Evolutionary conservation across 2,797 vertebrate species (phyloP), one percentile per base, ranked within the genome.

Genomic region (Paratrypauchen microcephalus): DNA sequence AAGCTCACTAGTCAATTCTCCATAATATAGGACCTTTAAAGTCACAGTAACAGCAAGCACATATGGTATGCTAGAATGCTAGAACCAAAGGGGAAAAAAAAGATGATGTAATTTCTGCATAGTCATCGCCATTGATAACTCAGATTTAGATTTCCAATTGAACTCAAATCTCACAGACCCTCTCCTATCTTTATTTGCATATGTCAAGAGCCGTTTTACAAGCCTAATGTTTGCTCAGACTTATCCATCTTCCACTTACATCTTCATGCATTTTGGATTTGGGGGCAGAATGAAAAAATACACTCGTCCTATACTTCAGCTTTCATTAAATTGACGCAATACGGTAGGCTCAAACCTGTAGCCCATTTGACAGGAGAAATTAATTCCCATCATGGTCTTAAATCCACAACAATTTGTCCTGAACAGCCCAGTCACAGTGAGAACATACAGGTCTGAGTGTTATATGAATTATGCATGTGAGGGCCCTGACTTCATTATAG

Each of bases 401-500:
- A 88, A 88, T 84, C 83, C 86, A 83, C 80, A 78, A 82, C 83
- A 87, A 87, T 89, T 91, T 90, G 82, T 90, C 82, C 86, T 79
- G 78, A 87, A 84, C 75, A 81, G 76, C 66, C 87, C 89, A 90
- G 80, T 88, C 84, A 88, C 80, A 59, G 66, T 23, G 9, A 82
- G 72, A 66, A 56, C 9, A 70, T 84, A 81, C 84, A 80, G 84
- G 83, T 80, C 83, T 78, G 83, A 89, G 85, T 78, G 81, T 83
- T 79, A 74, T 74, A 92, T 93, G 90, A 93, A 93, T 93, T 91
- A 92, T 91, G 86, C 86, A 92, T 92, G 86, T 88, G 78, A 74
- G 76, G 80, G 82, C 73, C 52, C 90, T 92, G 92, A 91, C 86
- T 92, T 91, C 91, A 89, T 94, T 94, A 94, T 92, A 87, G 89